Base-by-base conservation (phyloP, 2,797 vertebrate species). In the Poeciliopsis paucimaculata region DNA sequence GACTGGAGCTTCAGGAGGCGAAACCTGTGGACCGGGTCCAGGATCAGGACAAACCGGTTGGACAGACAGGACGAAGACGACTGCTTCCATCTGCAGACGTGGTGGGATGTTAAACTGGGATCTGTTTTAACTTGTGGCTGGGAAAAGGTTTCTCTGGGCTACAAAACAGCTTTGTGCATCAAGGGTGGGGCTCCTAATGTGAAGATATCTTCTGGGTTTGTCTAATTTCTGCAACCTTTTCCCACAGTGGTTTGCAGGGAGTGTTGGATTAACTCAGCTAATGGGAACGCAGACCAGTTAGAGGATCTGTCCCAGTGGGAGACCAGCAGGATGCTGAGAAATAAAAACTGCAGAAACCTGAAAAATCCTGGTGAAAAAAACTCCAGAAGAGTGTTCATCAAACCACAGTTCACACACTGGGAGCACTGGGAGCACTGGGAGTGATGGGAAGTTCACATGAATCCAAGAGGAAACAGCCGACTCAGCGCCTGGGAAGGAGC, bases 11-110 rank as follows among this genome's bases (percentile, higher is more conserved):
- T 77, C 41, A 51, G 66, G 77, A 81, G 31, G 7, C n/a, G 45
- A 74, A 89, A 90, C 79, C 83, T 78, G 87, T 75, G 72, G 81
- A n/a, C 81, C 75, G 10, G 72, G 77, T 9, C 1, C 23, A 71
- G 68, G 71, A 84, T 82, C 86, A 78, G 78, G 90, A 72, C 5
- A 12, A 84, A 90, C 87, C 80, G 75, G 87, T 72, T 77, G 72
- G 60, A 78, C 26, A 5, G 72, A 84, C 74, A 80, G 79, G 76
- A 70, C 0, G 6, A 5, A 60, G 79, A n/a, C 7, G 11, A 45
- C 76, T 28, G 66, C 20, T 13, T 53, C 34, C 12, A 62, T 23
- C 31, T 12, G 45, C 72, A 76, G 45, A 79, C 34, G 34, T 36
- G 28, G 39, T 71, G 28, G 75, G 73, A n/a, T 26, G 51, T 11